Conservation (phyloP, 2,113 vertebrate species). For the Ceyx cyanopectus region DNA sequence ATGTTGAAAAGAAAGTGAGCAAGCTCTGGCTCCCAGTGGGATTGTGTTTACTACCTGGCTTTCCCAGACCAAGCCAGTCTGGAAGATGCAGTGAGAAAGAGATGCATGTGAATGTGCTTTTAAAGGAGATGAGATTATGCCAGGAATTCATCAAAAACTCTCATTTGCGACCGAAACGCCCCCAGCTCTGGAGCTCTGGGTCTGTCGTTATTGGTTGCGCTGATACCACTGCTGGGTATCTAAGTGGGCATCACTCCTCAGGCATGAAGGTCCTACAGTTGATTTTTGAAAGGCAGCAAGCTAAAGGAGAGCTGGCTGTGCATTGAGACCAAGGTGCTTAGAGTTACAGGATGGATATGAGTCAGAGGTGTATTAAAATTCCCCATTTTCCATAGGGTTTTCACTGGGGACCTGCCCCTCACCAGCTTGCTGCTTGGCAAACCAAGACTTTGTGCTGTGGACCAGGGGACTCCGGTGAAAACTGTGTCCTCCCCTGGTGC, state of each 20-base stretch:
- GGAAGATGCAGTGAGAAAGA: background rate
- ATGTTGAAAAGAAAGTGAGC: background rate
- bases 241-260: background rate
- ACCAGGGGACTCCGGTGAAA: background rate
- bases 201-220: rapidly evolving
- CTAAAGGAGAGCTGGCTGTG: background rate
- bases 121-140: background rate
- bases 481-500: background rate
- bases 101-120: rapidly evolving
- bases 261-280: background rate
- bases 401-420: background rate
- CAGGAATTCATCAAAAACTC: background rate
- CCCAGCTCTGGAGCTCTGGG: background rate
- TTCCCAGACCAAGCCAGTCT: background rate
- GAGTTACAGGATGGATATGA: background rate
- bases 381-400: rapidly evolving
- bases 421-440: rapidly evolving
- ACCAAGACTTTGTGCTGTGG: background rate
- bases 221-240: background rate
- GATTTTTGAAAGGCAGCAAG: background rate
- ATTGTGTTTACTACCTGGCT: background rate
- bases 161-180: background rate
- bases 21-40: background rate
- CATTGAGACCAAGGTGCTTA: background rate
- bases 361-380: background rate